Conservation (phyloP, 2,113 vertebrate species). For the Corydoras maculifer region DNA sequence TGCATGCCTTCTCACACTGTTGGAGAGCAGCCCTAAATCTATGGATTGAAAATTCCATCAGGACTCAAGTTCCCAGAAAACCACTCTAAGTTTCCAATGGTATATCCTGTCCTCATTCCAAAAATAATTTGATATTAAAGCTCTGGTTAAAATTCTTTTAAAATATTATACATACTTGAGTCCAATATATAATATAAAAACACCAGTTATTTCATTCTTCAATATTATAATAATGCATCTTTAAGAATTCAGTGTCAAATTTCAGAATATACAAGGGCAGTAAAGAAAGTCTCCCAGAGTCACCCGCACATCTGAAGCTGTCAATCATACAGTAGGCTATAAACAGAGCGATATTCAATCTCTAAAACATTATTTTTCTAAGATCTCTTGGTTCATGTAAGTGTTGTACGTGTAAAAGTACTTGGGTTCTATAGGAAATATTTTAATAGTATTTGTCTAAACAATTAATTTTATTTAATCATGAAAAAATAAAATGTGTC, state of each 20-base stretch:
- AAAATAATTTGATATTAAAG: background rate
- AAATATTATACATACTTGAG: no score
- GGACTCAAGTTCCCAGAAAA: conserved; percentile 17
- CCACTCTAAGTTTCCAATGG: conserved; percentile 7
- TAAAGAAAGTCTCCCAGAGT: background rate
- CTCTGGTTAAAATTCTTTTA: background rate
- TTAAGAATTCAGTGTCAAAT: no score
- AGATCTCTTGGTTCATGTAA: no score
- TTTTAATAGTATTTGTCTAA: no score
- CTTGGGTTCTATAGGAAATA: no score
- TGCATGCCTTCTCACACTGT: background rate
- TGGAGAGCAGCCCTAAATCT: background rate
- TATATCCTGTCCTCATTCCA: conserved; percentile 10
- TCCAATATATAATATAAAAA: no score
- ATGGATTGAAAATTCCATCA: conserved; percentile 14
- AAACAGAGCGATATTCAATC: conserved; percentile 12
- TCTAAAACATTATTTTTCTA: background rate
- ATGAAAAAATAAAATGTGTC: background rate
- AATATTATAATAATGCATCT: no score
- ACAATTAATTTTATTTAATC: no score
- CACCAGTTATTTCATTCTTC: no score
- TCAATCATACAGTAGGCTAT: conserved; percentile 20
- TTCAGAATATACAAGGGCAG: background rate
- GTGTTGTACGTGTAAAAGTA: no score
- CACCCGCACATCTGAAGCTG: conserved; percentile 30